Evolutionary conservation across 2,797 vertebrate species (phyloP).

Genomic region (Nyctalus aviator): DNA sequence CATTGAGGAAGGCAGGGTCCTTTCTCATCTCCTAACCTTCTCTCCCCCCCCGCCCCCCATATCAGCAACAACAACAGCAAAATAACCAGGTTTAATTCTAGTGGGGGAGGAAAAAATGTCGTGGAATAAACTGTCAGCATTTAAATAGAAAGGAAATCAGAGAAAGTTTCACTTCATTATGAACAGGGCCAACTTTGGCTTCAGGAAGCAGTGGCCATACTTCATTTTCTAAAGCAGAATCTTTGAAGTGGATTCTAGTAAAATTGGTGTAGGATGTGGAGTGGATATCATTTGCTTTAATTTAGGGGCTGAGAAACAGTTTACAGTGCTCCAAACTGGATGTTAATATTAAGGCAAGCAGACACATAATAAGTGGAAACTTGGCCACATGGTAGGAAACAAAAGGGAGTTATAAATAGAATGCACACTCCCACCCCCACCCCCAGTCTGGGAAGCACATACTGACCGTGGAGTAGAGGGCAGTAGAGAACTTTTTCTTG

Average conservation of each 20-base stretch:
- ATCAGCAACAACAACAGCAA: background rate
- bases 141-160: conserved; percentile 63
- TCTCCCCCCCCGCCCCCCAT: background rate
- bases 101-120: background rate
- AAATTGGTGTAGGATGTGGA: conserved; percentile 76
- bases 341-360: conserved; percentile 82
- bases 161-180: conserved; percentile 71
- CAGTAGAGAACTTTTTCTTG: conserved; percentile 53
- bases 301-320: conserved; percentile 80
- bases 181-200: conserved; percentile 61
- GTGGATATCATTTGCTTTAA: conserved; percentile 79
- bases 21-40: background rate
- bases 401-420: conserved; percentile 80
- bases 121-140: conserved; percentile 51
- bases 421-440: conserved; percentile 10
- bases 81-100: background rate
- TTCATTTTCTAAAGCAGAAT: conserved; percentile 79
- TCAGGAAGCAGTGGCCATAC: conserved; percentile 77
- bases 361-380: conserved; percentile 83
- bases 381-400: conserved; percentile 84
- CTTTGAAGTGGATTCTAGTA: conserved; percentile 82
- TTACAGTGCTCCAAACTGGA: conserved; percentile 76
- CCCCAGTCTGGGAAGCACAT: conserved; percentile 76
- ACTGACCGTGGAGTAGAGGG: conserved; percentile 45
- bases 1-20: background rate